Conservation (phyloP, 2,888 invertebrate genomes). For the Syritta pipiens region DNA sequence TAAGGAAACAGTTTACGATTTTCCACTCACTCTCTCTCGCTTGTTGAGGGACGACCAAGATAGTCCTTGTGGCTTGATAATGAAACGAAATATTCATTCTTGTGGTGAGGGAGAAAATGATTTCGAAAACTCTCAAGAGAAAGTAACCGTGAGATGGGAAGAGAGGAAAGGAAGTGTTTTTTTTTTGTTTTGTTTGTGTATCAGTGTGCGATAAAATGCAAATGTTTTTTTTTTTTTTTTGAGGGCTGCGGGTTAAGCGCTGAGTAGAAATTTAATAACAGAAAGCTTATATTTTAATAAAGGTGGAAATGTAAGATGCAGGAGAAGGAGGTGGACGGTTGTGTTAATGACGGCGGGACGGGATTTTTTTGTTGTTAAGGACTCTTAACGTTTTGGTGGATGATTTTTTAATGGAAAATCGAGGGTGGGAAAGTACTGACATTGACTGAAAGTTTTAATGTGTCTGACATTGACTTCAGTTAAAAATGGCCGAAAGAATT, state of each 20-base stretch:
- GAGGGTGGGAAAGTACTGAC: too few species aligned
- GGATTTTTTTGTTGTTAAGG: too few species aligned
- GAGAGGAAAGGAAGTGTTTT: constrained; percentile 46
- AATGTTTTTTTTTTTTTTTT: too few species aligned
- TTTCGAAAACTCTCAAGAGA: constrained; percentile 32
- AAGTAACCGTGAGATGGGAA: not conserved
- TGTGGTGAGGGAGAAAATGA: constrained; percentile 51
- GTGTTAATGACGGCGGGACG: too few species aligned
- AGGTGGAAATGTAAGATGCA: constrained; percentile 30
- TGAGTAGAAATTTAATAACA: constrained; percentile 41
- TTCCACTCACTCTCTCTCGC: constrained; percentile 7
- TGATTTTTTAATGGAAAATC: too few species aligned
- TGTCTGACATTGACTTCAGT: too few species aligned
- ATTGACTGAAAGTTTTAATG: too few species aligned
- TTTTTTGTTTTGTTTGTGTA: constrained; percentile 54
- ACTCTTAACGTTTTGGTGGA: too few species aligned
- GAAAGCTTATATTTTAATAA: constrained; percentile 56
- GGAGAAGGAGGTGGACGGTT: constrained; percentile 41
- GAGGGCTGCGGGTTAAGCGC: constrained; percentile 6
- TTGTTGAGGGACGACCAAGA: not conserved
- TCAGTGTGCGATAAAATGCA: constrained; percentile 66
- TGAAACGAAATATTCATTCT: constrained; percentile 67
- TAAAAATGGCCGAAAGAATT: too few species aligned
- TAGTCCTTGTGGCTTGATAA: constrained; percentile 64
- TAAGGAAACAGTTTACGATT: constrained; percentile 64